Evolutionary conservation across 2,113 vertebrate species (phyloP).

Genomic region (Hippocampus mohnikei): DNA sequence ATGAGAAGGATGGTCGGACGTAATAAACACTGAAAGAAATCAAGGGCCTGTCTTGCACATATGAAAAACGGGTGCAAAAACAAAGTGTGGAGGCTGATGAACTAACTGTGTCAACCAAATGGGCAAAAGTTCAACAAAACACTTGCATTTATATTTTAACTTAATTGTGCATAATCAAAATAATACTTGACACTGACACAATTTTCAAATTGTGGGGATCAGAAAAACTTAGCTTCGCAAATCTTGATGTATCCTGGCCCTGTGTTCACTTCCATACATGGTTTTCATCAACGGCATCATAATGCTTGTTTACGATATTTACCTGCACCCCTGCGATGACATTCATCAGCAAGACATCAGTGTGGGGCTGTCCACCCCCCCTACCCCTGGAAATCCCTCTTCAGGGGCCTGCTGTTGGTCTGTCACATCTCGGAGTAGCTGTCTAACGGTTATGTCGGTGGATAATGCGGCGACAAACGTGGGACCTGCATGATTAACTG

Average conservation of each 20-base stretch:
- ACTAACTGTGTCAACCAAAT: too few relatives aligned
- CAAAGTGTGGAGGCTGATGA: too few relatives aligned
- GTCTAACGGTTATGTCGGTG: constrained; percentile 79
- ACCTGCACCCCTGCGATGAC: constrained; percentile 69
- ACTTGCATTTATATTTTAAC: too few relatives aligned
- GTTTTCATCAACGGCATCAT: neutral
- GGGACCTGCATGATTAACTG: constrained; percentile 79
- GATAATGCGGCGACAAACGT: constrained; percentile 78
- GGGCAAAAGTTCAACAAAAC: too few relatives aligned
- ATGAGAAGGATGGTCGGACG: too few relatives aligned
- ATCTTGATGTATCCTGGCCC: neutral
- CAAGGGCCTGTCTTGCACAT: too few relatives aligned
- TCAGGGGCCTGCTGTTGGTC: constrained; percentile 69
- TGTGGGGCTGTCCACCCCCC: constrained; percentile 41
- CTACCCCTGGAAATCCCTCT: constrained; percentile 67
- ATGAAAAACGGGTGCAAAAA: too few relatives aligned
- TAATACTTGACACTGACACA: too few relatives aligned
- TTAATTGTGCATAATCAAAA: too few relatives aligned
- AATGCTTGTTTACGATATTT: constrained; percentile 74
- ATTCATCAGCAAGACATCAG: constrained; percentile 77
- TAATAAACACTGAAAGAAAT: too few relatives aligned
- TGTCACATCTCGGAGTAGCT: constrained; percentile 71
- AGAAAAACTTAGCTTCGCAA: neutral
- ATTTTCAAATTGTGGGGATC: neutral
- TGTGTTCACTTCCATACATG: neutral